Evolutionary conservation across 1,140 invertebrate species (phyloP), one percentile per base, ranked within the genome.

Genomic region (Sitodiplosis mosellana): DNA sequence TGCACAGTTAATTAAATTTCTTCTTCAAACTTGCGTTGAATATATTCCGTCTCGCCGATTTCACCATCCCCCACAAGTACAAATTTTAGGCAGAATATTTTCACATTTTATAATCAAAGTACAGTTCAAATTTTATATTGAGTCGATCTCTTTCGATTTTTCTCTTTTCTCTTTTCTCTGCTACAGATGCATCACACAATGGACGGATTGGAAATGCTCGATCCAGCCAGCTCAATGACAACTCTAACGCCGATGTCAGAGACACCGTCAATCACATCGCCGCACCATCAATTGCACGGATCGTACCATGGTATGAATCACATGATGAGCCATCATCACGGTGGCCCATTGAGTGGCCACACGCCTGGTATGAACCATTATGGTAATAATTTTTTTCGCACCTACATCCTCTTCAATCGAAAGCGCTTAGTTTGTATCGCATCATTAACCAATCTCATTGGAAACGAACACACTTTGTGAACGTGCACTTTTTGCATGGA

Each of bases 191-290:
- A 64, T 53, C 85, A 83, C 52, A 81, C 83, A n/a, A 92, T 92
- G 85, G 87, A 90, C 62, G 83, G 85, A n/a, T 67, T 91, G 55
- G 87, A 90, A 60, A 88, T 91, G 81, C 68, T 92, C 54, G 88
- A 91, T 60, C 84, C 87, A 7, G 83, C 85, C 6, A 81, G 84
- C 17, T 83, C 83, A 51, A 87, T 88, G 84, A 88, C 86, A 15
- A 87, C 84, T 1, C 63, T 89, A 48, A 85, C 84, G 18, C 85
- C 85, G 6, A 88, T 89, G 78, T 81, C 81, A 1, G 85, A 88
- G 57, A 76, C 72, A 48, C 60, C 53, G 52, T 59, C 66, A 54
- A 27, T 27, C 27, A 68, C 69, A 49, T 66, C 68, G 48, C 71
- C 71, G 49, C 78, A 76, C 60, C 80, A 81, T 61, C 79, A 71